Evolutionary conservation across 1,140 invertebrate species (phyloP).

Genomic region (Hylyphantes graminicola): DNA sequence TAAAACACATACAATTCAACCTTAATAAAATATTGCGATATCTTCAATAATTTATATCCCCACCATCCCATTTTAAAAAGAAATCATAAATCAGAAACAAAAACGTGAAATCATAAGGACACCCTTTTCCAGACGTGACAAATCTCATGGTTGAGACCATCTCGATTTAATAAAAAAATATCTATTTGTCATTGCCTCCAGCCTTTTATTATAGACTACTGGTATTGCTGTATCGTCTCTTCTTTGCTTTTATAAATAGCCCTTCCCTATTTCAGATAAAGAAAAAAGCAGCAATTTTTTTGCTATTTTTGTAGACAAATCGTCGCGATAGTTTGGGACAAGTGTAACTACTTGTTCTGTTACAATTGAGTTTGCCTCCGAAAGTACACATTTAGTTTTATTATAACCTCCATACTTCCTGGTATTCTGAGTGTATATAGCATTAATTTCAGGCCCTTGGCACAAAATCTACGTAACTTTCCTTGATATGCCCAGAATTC

Average conservation of each 20-base stretch:
- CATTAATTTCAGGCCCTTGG: too few relatives aligned
- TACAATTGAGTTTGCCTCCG: too few relatives aligned
- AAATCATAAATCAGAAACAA: neutral
- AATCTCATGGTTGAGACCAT: constrained; percentile 18
- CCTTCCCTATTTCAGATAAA: constrained; percentile 6
- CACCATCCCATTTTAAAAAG: too few relatives aligned
- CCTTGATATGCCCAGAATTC: too few relatives aligned
- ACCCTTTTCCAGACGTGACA: constrained; percentile 21
- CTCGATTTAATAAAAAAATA: constrained; percentile 5
- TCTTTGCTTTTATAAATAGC: constrained; percentile 24
- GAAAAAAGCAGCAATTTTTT: constrained; percentile 21
- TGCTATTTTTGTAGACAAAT: constrained; percentile 22
- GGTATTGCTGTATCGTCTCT: constrained; percentile 22
- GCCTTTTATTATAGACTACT: constrained; percentile 18
- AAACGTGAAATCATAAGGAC: neutral
- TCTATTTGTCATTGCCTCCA: constrained; percentile 18
- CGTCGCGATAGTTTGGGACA: neutral
- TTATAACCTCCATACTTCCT: too few relatives aligned
- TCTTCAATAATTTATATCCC: too few relatives aligned
- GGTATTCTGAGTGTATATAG: too few relatives aligned
- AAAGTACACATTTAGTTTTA: too few relatives aligned
- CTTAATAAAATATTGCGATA: too few relatives aligned
- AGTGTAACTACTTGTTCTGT: too few relatives aligned
- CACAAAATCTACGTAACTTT: too few relatives aligned
- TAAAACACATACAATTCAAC: too few relatives aligned